Base-by-base conservation (phyloP, 2,113 vertebrate species). In the Eudorcas thomsonii region DNA sequence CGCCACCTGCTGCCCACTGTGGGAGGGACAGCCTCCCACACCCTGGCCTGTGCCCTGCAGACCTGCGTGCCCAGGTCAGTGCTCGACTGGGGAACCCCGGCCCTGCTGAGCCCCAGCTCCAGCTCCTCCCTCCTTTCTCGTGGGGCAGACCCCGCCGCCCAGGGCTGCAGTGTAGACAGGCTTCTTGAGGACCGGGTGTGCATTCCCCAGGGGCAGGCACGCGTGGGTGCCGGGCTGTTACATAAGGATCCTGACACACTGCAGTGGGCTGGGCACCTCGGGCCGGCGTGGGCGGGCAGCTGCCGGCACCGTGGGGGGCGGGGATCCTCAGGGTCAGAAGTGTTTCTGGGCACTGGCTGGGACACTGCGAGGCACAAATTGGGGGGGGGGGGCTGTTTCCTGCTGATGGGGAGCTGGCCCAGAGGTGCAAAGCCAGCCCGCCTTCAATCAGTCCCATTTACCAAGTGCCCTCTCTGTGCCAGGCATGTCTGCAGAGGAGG, bases 231-330 rank as follows among this genome's bases (percentile, higher is more conserved):
- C 0, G 1, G 33, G 15, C 26, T 23, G 39, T 93, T 95, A 52
- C 8, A 15, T 95, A 94, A 97, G 81, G 52, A 55, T 15, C 94
- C 48, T 86, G 60, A 94, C 81, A 50, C 74, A 15, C 13, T 39
- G 59, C 1, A 17, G 57, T 11, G 0, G 1, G 13, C 86, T 6
- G 52, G 57, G 54, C 48, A 80, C 57, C 95, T 94, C 9, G 4
- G 88, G 96, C 33, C 3, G 15, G 88, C 2, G 60, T 95, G 78
- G 90, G 92, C 9, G 25, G 57, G 94, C 13, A 59, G 93, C 81
- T 88, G 36, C 85, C 0, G 0, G 60, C 78, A 28, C 67, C 0
- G 0, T 10, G 50, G 59, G 9, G 54, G 2, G 23, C 5, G 14
- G 45, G 36, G 64, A 36, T 71, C 64, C 13, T 36, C 6, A 4